Evolutionary conservation across 2,888 invertebrate genomes (phyloP), one percentile per base, ranked within the genome.

Genomic region (Terebella lapidaria): DNA sequence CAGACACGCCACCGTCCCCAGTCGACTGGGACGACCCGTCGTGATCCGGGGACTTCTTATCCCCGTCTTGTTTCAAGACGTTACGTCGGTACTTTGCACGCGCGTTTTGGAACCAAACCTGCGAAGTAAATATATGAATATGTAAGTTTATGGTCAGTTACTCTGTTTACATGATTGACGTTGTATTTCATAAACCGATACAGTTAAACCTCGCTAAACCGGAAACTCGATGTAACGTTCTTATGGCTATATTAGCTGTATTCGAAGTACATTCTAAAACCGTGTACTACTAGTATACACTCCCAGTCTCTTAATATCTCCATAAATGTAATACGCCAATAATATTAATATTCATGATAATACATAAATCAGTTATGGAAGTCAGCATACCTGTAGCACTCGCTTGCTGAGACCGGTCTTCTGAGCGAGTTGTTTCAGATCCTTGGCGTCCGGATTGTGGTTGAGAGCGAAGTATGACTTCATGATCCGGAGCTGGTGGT

Each of bases 51-150:
- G 42, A 35, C n/a, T 35, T 35, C 42, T 35, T 35, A 5, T 49
- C 49, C 5, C 18, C 18, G 27, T 64, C 62, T 30, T 74, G 74
- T 58, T 75, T 76, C 55, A 75, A 64, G 81, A 91, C 88, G 86
- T 91, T 95, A 56, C 97, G 87, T 68, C 99, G 87, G 91, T 94
- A 97, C 84, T 99, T 99, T 42, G 97, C 99, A 56, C 97, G 85
- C 0, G 97, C 96, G 80, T 99, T 99, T 86, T 99, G 97, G 82
- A 97, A 97, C 97, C 97, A 97, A 1, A 97, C 96, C 95, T 97
- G 86, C 15, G n/a, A 15, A 35, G 10, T 15, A 35, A 35, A 15
- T 10, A 35, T 35, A n/a, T 10, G n/a, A 35, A 35, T 35, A 35
- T 15, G n/a, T 35, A 35, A n/a, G 42, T 35, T 35, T 15, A 10